phyloP scores from a whole-genome alignment of 2,797 vertebrate species.

The Streptopelia turtur region DNA sequence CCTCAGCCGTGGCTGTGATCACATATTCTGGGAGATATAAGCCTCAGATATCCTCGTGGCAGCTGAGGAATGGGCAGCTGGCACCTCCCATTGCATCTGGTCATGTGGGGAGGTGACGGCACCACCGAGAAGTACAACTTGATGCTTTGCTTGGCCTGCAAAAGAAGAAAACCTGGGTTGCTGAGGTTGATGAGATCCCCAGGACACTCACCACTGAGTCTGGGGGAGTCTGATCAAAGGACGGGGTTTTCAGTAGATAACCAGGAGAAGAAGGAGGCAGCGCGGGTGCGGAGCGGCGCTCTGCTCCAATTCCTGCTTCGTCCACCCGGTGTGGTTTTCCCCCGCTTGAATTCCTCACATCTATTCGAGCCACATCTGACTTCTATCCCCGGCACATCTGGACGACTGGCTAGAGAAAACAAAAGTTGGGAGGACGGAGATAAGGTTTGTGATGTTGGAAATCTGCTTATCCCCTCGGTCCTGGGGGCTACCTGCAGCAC shows the following conservation, averaged over 20 bases:
- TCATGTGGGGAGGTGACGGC: rapidly evolving
- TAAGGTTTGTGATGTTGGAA: background rate
- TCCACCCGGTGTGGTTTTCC: background rate
- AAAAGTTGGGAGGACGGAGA: background rate
- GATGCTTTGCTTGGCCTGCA: background rate
- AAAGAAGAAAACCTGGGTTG: background rate
- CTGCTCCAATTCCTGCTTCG: background rate
- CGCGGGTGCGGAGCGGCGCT: rapidly evolving
- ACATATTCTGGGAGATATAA: rapidly evolving
- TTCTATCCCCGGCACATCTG: background rate
- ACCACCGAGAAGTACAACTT: rapidly evolving
- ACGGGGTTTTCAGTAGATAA: background rate
- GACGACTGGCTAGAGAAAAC: background rate
- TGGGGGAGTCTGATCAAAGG: background rate
- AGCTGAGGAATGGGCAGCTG: background rate
- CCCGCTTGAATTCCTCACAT: background rate
- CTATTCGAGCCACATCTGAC: background rate
- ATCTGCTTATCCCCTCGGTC: background rate
- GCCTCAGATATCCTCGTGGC: background rate
- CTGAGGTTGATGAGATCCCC: background rate
- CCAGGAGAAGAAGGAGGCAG: background rate
- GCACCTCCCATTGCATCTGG: rapidly evolving
- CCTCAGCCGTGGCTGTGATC: background rate
- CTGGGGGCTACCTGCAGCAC: background rate
- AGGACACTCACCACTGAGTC: background rate